Conservation (phyloP, 2,888 invertebrate species). For the Torymus auratus region DNA sequence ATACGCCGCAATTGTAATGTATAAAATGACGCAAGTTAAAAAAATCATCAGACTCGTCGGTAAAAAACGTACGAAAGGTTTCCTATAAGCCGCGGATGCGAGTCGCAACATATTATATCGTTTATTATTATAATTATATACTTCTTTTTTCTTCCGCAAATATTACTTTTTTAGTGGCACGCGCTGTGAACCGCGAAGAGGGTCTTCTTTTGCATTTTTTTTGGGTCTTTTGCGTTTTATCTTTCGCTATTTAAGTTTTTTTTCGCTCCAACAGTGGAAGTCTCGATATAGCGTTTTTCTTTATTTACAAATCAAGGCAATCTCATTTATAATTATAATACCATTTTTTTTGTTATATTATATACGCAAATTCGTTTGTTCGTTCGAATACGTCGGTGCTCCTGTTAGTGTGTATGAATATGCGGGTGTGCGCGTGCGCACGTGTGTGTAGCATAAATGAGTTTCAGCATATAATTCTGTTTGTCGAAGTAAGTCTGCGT, state of each 20-base stretch:
- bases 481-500: no score
- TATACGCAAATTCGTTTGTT: conserved; percentile 60
- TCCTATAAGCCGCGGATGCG: conserved; percentile 59
- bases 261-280: conserved; percentile 67
- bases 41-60: conserved; percentile 64
- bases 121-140: conserved; percentile 25
- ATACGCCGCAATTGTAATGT: conserved; percentile 60
- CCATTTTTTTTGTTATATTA: conserved; percentile 24
- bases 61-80: conserved; percentile 68
- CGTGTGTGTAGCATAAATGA: conserved; percentile 55
- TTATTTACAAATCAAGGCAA: conserved; percentile 77
- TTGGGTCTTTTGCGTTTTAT: conserved; percentile 13
- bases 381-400: no score
- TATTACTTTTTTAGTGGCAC: conserved; percentile 41
- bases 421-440: conserved; percentile 58
- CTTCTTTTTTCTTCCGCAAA: no score
- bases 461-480: no score
- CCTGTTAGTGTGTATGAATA: no score
- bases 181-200: conserved; percentile 63
- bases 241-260: conserved; percentile 6
- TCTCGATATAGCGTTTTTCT: conserved; percentile 62
- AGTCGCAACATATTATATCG: conserved; percentile 43
- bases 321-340: conserved; percentile 52
- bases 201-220: conserved; percentile 37
- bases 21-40: conserved; percentile 68